Evolutionary conservation across 2,888 invertebrate species (phyloP).

Genomic region (Mimumesa dahlbomi): DNA sequence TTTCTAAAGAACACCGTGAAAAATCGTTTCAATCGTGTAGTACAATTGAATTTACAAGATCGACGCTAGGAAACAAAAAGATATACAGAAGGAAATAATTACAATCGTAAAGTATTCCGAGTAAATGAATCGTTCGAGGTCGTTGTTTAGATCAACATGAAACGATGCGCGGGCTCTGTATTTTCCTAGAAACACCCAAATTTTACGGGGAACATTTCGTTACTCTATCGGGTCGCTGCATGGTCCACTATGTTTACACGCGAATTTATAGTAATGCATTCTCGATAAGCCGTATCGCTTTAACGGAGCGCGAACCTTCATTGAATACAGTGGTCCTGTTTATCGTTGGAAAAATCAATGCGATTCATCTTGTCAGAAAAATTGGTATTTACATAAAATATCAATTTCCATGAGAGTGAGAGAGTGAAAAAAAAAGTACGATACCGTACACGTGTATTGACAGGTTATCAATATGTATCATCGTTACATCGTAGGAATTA

Average conservation of each 20-base stretch:
- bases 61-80: too few species aligned
- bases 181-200: constrained; percentile 63
- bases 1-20: too few species aligned
- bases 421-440: too few species aligned
- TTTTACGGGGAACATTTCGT: constrained; percentile 62
- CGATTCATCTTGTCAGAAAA: too few species aligned
- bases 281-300: constrained; percentile 68
- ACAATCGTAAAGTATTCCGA: constrained; percentile 20
- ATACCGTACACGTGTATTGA: too few species aligned
- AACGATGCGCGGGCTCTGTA: constrained; percentile 47
- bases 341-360: constrained; percentile 28
- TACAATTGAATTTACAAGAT: neutral
- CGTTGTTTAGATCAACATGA: constrained; percentile 27
- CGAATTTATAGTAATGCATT: constrained; percentile 69
- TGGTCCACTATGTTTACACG: constrained; percentile 62
- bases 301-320: constrained; percentile 69
- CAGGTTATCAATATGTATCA: too few species aligned
- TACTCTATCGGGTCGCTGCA: constrained; percentile 42
- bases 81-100: neutral
- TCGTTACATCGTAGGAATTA: too few species aligned
- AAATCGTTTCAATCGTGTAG: too few species aligned
- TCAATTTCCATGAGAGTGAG: too few species aligned
- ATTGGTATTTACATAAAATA: too few species aligned
- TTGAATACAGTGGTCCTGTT: constrained; percentile 42
- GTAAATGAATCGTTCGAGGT: constrained; percentile 38